A percentile compares a stretch with the other conserved stretches of the same genome.
phyloP scores from a whole-genome alignment of 1,140 invertebrate genomes.

The Laupala kohalensis region DNA sequence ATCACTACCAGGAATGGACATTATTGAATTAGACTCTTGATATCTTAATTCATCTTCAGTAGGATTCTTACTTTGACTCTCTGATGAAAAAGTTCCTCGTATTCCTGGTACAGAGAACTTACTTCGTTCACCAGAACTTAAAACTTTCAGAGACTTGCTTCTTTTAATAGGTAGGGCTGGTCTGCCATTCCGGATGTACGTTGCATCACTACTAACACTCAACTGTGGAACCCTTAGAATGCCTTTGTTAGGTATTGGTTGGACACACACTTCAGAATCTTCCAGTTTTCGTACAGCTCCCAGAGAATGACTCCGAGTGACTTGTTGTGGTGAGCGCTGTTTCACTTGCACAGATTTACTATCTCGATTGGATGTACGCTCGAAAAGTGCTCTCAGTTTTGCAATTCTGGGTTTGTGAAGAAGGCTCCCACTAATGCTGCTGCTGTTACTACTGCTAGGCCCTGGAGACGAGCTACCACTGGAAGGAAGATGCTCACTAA shows the following conservation, averaged over 20 bases:
- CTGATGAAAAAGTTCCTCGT: not conserved
- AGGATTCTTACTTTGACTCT: not conserved
- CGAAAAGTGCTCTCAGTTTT: conserved; percentile 34
- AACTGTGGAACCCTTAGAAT: conserved; percentile 17
- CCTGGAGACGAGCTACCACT: conserved; percentile 4
- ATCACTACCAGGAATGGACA: not conserved
- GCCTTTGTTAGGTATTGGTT: conserved; percentile 11
- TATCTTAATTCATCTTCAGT: not conserved
- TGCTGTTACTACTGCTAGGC: not conserved
- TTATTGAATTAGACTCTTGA: not conserved
- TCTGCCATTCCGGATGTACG: not conserved
- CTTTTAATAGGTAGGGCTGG: conserved; percentile 21
- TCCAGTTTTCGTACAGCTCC: conserved; percentile 15
- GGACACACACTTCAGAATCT: not conserved
- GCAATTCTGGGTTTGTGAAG: conserved; percentile 31
- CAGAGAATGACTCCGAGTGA: conserved; percentile 19
- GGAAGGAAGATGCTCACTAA: conserved; percentile 11
- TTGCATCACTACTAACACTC: not conserved
- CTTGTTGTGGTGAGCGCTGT: conserved; percentile 5
- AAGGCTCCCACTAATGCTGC: conserved; percentile 15
- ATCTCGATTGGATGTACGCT: conserved; percentile 20
- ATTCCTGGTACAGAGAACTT: conserved; percentile 12
- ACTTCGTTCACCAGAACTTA: conserved; percentile 15
- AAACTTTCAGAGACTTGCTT: conserved; percentile 29
- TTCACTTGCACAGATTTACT: conserved; percentile 14